Evolutionary conservation across 2,113 vertebrate species (phyloP), one percentile per base, ranked within the genome.

Genomic region (Thamnophis sirtalis): DNA sequence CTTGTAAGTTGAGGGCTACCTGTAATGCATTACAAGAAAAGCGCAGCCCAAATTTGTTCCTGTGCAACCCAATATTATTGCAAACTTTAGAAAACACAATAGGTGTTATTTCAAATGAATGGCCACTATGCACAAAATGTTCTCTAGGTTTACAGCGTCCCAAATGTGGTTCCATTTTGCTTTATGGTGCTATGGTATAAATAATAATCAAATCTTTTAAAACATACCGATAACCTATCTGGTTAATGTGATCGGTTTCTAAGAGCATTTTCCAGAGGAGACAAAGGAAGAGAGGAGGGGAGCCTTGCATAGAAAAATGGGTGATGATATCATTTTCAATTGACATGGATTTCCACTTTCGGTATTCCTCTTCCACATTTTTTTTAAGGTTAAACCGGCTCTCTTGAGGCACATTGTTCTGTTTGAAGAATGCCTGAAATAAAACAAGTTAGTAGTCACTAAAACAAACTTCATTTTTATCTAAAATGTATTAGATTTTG

Each of bases 291-390:
- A 99, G 98, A 0, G 99, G 98, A 2, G 99, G 98, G 9, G 99
- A 99, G 55, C 99, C 98, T 90, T 99, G 99, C 91, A 98, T 97
- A 93, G 99, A 99, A 92, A 99, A 99, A 90, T 99, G 99, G 5
- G 98, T 98, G 84, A 99, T 99, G 93, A 99, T 99, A 93, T 99
- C 99, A 22, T 98, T 99, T 97, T 99, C 99, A 8, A 98, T 99
- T 91, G 98, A 98, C 99, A 99, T 99, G 0, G 99, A 99, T 96
- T 99, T 99, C 99, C 99, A 99, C 96, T 99, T 99, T 24, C 99
- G 97, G 95, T 99, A 99, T 90, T 99, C 99, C 92, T 99, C 99
- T 94, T 99, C 99, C 86, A 99, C 99, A 2, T 99, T 99, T 97
- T 99, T 99, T 97, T 99, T 99, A 96, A 99, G 96, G 97, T 99